phyloP scores from a whole-genome alignment of 2,797 vertebrate species.

The Sparus aurata region DNA sequence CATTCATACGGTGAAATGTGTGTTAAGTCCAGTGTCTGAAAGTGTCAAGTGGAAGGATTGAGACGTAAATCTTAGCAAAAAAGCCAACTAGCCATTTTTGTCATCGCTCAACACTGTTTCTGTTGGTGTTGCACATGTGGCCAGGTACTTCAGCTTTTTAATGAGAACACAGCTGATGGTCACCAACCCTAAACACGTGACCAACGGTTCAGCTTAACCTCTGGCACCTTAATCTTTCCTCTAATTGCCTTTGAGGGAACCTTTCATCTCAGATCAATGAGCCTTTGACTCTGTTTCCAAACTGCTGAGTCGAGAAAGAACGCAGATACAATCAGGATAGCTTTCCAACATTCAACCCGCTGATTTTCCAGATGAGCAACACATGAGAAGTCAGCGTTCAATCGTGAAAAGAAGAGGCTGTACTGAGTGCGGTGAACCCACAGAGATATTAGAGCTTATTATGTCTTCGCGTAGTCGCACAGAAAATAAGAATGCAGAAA shows the following conservation, averaged over 20 bases:
- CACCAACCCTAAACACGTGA: not conserved
- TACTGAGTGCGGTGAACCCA: no score
- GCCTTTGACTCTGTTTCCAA: not conserved
- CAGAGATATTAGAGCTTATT: not conserved
- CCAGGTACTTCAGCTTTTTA: not conserved
- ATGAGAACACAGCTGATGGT: constrained; percentile 1
- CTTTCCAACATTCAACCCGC: not conserved
- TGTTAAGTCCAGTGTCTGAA: not conserved
- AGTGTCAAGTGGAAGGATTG: no score
- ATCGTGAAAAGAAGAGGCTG: not conserved
- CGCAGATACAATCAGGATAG: not conserved
- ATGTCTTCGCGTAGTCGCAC: not conserved
- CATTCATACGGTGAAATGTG: not conserved
- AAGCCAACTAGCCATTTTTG: no score
- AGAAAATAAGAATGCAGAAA: not conserved
- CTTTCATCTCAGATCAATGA: not conserved
- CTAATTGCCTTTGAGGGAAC: not conserved
- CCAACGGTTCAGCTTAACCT: not conserved
- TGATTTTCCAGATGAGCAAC: no score
- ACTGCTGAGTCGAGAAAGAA: constrained; percentile 5
- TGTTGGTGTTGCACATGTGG: no score
- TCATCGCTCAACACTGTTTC: no score
- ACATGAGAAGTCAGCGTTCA: not conserved
- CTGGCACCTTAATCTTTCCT: not conserved
- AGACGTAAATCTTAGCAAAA: no score